Conservation (phyloP, 2,888 invertebrate species). For the Euspilapteryx auroguttella region DNA sequence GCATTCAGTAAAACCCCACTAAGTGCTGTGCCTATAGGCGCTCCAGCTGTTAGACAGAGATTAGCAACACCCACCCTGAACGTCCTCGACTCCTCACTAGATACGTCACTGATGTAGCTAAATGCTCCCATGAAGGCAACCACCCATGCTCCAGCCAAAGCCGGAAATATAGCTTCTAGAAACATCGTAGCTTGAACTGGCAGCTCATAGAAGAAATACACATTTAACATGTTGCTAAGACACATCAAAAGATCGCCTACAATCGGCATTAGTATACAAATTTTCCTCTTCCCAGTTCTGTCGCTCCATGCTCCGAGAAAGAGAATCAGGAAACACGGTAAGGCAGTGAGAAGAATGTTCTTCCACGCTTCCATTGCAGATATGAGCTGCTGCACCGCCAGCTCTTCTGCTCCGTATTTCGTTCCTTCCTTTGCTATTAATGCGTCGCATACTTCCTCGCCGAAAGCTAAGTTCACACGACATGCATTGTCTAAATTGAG, state of each 20-base stretch:
- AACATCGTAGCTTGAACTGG: constrained; percentile 54
- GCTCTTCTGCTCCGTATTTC: constrained; percentile 63
- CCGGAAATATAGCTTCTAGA: constrained; percentile 52
- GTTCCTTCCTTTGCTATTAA: constrained; percentile 70
- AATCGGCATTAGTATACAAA: constrained; percentile 59
- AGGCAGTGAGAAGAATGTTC: constrained; percentile 48
- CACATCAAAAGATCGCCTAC: constrained; percentile 51
- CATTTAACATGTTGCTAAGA: constrained; percentile 49
- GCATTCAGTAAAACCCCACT: constrained; percentile 37
- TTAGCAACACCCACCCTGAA: constrained; percentile 61
- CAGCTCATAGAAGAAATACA: constrained; percentile 53
- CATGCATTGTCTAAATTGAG: constrained; percentile 84
- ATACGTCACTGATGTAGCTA: constrained; percentile 63
- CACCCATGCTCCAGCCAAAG: constrained; percentile 58
- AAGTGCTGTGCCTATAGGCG: constrained; percentile 36
- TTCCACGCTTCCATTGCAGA: constrained; percentile 58
- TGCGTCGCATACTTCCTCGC: constrained; percentile 71
- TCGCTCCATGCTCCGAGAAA: constrained; percentile 67
- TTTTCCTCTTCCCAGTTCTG: constrained; percentile 54
- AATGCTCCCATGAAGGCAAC: constrained; percentile 58
- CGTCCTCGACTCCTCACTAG: constrained; percentile 57
- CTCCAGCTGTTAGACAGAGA: constrained; percentile 37
- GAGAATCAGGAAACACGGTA: constrained; percentile 56
- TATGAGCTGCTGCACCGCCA: constrained; percentile 58
- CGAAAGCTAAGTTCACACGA: constrained; percentile 73